phyloP scores from a whole-genome alignment of 2,888 invertebrate genomes.

The Tetranychus piercei region DNA sequence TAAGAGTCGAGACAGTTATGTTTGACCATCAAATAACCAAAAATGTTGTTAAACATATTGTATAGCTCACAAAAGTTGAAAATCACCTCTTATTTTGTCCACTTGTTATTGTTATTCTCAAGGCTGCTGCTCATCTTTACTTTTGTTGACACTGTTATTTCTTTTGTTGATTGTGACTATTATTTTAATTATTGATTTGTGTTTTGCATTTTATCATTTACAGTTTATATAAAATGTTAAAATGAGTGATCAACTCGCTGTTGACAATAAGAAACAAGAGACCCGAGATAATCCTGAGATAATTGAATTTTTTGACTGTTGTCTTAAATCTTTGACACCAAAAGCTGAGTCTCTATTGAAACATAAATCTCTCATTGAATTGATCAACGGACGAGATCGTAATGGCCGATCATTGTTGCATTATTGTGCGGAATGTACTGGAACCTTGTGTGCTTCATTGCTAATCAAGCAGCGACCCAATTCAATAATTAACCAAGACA shows the following conservation, averaged over 20 bases:
- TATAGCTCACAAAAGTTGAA: no score
- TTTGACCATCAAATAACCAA: no score
- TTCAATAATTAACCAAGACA: constrained; percentile 62
- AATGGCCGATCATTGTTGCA: constrained; percentile 72
- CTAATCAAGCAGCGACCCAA: constrained; percentile 62
- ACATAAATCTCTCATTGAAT: not conserved
- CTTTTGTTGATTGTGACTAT: no score
- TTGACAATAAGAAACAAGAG: not conserved
- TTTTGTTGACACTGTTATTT: no score
- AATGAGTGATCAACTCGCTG: not conserved
- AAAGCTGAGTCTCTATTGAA: constrained; percentile 1
- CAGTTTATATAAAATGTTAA: no score
- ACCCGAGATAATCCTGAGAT: not conserved
- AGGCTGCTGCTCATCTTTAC: no score
- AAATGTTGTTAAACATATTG: no score
- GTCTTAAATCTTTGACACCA: not conserved
- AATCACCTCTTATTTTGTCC: no score
- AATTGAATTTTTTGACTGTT: constrained; percentile 2
- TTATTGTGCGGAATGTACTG: constrained; percentile 58
- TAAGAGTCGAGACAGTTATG: no score
- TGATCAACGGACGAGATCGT: constrained; percentile 40
- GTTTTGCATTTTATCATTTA: no score
- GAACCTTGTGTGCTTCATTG: constrained; percentile 47
- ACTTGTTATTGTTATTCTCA: no score
- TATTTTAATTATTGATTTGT: no score